Base-by-base conservation (phyloP, 2,888 invertebrate species). In the Baccha elongata region DNA sequence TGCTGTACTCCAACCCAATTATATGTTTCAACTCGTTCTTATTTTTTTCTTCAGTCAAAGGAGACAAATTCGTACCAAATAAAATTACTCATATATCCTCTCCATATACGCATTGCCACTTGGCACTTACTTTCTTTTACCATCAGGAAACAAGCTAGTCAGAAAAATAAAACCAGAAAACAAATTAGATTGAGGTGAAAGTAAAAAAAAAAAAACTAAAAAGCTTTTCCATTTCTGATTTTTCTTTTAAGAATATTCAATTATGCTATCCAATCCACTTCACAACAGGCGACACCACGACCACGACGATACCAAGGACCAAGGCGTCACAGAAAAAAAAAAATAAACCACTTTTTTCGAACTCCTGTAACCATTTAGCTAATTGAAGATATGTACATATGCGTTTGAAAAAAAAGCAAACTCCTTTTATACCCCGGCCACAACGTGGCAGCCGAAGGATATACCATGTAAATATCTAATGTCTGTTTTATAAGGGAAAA, bases 341-440 rank as follows among this genome's bases (percentile, higher is more conserved):
- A 44, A 44, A 60, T 3, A 42, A 50, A 60, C 37, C 32, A 50
- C 19, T 29, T 68, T 79, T 72, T 72, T 6, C 68, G n/a, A 40
- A 17, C 64, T 62, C 40, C 53, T 75, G 29, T 60, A 42, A 48
- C 71, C 75, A 81, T 81, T 81, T 76, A 72, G 71, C 71, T 81
- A 81, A 81, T 81, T 81, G 76, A 62, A 76, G 67, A 76, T 62
- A n/a, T n/a, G n/a, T n/a, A 72, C 81, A 76, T 67, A 71, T 76
- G 71, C 52, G 26, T 53, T 65, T 50, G 17, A 11, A 32, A 13
- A 55, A 15, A 32, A 23, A 26, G 40, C 44, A 40, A 62, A n/a
- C 23, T 32, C 68, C 40, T 42, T 50, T 65, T 10, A 26, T 11
- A 32, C 42, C 19, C 26, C 15, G 23, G 10, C 32, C 21, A 23